Base-by-base conservation (phyloP, 35 echinoderm and acorn worm genomes). In the Stichopus chloronotus region DNA sequence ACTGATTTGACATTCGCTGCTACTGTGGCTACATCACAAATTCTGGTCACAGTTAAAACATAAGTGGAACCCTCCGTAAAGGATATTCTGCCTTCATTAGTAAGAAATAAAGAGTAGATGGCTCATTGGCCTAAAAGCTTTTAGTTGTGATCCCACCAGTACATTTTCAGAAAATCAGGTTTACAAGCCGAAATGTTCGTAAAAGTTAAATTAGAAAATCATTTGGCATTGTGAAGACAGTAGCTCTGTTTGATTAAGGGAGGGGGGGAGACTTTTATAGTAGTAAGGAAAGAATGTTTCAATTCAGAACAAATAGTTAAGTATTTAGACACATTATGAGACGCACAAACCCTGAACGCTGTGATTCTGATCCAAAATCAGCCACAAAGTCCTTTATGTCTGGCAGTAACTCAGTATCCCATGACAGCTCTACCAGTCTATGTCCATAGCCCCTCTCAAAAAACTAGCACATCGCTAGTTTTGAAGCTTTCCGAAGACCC, bases 221-320 rank as follows among this genome's bases (percentile, higher is more conserved):
- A 71, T 71, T 71, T 71, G 63, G 63, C 63, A 71, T 71, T 71
- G 63, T 71, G 63, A 71, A 71, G 63, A 71, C 63, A 71, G 63
- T 11, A 71, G 63, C 63, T 71, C 63, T 71, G 63, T 71, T 71
- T 71, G n/a, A 71, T n/a, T 1, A 11, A n/a, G 63, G 11, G 63
- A 4, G 63, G 63, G 63, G 63, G 4, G 63, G 4, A n/a, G 63
- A n/a, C 11, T 11, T 11, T 71, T 71, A 1, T 1, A 43, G 30
- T 43, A 71, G 63, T 71, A 71, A 11, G 1, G 63, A 71, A 71
- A 71, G 63, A 71, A 71, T 71, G n/a, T 4, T 71, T 71, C 63
- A 71, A 71, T 71, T 71, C 63, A 71, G 63, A 71, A 71, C 63
- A 2, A 71, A 4, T 71, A 13, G 63, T 71, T 2, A n/a, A 71